Evolutionary conservation across 2,888 invertebrate genomes (phyloP), one percentile per base, ranked within the genome.

Genomic region (Microctonus brassicae): DNA sequence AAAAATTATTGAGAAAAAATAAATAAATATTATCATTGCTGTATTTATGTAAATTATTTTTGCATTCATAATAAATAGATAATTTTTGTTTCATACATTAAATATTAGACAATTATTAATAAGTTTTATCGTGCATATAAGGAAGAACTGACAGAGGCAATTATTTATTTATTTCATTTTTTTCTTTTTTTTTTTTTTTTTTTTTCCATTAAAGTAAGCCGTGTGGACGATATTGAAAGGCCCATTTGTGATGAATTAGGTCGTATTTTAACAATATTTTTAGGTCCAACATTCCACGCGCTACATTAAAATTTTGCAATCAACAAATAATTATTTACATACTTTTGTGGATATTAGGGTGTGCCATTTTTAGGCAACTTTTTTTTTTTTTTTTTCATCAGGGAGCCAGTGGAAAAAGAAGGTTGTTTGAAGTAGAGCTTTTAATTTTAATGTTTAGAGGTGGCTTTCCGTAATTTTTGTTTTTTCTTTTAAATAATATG

Each of bases 161-260:
- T 55, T n/a, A 26, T 55, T 55, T 11, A 29, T 17, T 64, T 13
- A 26, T n/a, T 47, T 47, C 47, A 17, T 47, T 47, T 20, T 17
- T 17, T n/a, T 47, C 47, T 4, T 17, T 17, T 7, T 6, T 6
- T 2, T 17, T 17, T 47, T 13, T 13, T 39, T 36, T 36, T 36
- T 7, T 36, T 36, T 36, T 36, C 11, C 11, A 11, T 42, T 33
- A 47, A 68, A 67, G 53, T 72, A 72, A 71, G 64, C 66, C 62
- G 47, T 60, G 60, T 71, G 55, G 61, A 71, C 63, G 68, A 67
- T 55, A 73, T 73, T 70, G 73, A 75, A 77, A 79, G 78, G 79
- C 78, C 77, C 76, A 77, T 75, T 80, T 73, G 78, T 79, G 79
- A 47, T 47, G 9, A 76, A 75, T 76, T 69, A 73, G 66, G 62